These are phyloP conservation scores for Atta texana DNA, from an alignment of 1,140 invertebrate genomes.

Conservation along the genomic window DNA sequence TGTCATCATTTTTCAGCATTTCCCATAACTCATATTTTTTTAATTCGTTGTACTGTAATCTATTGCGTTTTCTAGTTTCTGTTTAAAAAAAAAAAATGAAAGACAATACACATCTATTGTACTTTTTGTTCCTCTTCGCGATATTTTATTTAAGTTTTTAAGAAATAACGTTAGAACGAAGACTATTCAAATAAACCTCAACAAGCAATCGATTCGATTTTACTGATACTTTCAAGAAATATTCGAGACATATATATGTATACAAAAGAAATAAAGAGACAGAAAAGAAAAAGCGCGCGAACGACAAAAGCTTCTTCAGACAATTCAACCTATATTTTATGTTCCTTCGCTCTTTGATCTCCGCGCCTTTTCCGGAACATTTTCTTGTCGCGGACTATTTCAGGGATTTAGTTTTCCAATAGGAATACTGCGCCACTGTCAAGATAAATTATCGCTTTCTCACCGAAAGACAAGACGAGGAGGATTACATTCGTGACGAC, in stretches of 20 bases:
- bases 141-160: slow-evolving; percentile 35
- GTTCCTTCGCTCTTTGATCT: slow-evolving; percentile 52
- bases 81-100: neutral
- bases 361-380: slow-evolving; percentile 51
- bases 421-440: slow-evolving; percentile 42
- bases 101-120: neutral
- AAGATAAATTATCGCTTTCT: slow-evolving; percentile 61
- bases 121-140: neutral
- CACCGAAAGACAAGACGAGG: slow-evolving; percentile 35
- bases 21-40: too few species aligned
- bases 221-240: slow-evolving; percentile 27
- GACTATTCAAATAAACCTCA: slow-evolving; percentile 47
- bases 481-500: slow-evolving; percentile 45
- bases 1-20: too few species aligned
- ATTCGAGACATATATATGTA: slow-evolving; percentile 32
- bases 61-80: too few species aligned
- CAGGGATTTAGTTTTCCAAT: slow-evolving; percentile 64
- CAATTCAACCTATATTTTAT: slow-evolving; percentile 53
- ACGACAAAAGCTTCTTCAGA: slow-evolving; percentile 54
- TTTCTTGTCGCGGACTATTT: slow-evolving; percentile 55
- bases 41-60: too few species aligned
- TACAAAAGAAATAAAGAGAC: slow-evolving; percentile 4
- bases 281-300: slow-evolving; percentile 2
- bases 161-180: neutral
- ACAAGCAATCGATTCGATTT: slow-evolving; percentile 45